phyloP scores from a whole-genome alignment of 2,797 vertebrate genomes.

The Sebastes trivittatus region DNA sequence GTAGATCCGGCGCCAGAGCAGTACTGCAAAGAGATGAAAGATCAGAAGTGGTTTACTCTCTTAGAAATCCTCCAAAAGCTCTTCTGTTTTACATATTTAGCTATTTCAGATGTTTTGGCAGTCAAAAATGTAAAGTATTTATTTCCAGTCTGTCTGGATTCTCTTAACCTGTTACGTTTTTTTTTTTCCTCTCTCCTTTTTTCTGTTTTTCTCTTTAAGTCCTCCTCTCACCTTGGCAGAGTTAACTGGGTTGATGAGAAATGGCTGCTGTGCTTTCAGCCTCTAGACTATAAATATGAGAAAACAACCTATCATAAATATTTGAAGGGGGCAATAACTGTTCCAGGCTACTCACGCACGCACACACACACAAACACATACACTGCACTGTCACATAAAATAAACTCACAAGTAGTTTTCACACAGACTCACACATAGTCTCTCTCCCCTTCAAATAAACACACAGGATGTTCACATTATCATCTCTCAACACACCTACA shows the following conservation, averaged over 20 bases:
- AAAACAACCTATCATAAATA: slow-evolving; percentile 58
- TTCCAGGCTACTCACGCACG: neutral
- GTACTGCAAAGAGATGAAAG: neutral
- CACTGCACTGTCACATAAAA: neutral
- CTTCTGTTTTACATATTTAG: neutral
- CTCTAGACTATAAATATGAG: slow-evolving; percentile 49
- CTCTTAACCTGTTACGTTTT: neutral
- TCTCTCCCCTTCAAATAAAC: neutral
- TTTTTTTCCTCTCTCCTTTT: neutral
- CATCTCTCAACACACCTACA: neutral
- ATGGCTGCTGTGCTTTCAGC: slow-evolving; percentile 20
- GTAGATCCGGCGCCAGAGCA: neutral
- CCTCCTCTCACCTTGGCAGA: slow-evolving; percentile 19
- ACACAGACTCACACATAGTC: neutral
- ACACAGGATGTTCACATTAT: neutral
- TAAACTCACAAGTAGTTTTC: neutral
- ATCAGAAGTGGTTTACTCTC: neutral
- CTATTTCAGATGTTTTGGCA: neutral
- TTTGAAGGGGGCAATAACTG: slow-evolving; percentile 58
- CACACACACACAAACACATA: neutral
- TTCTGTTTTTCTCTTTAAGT: neutral
- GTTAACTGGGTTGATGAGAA: slow-evolving; percentile 31
- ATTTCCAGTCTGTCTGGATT: neutral
- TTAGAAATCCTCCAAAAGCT: neutral
- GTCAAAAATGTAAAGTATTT: neutral